Percentiles rank a stretch among this genome's conserved stretches.
These are phyloP conservation scores for Tonatia bakeri DNA, from an alignment of 2,113 vertebrate genomes.

Conservation along the genomic window DNA sequence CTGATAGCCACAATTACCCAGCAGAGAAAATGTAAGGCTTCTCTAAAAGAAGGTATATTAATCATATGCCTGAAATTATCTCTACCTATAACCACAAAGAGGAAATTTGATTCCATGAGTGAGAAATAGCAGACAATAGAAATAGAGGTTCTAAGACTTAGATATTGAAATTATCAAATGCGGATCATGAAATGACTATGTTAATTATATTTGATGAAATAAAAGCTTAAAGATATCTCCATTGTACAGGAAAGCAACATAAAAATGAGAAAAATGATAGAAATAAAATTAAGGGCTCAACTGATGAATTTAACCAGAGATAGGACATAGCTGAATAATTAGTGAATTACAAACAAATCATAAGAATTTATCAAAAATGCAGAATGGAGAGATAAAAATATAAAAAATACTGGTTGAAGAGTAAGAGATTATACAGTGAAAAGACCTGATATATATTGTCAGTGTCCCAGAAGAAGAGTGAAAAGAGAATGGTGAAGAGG, in stretches of 20 bases:
- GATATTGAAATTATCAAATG: neutral
- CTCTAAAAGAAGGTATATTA: neutral
- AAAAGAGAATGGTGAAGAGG: neutral
- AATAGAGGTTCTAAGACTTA: neutral
- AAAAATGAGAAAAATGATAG: neutral
- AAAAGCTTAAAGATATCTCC: neutral
- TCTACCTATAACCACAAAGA: neutral
- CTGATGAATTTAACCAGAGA: neutral
- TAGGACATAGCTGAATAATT: neutral
- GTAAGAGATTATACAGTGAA: neutral
- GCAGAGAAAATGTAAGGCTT: neutral
- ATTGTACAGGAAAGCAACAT: neutral
- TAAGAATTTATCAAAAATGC: neutral
- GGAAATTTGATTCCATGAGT: neutral
- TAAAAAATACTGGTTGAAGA: neutral
- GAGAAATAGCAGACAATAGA: neutral
- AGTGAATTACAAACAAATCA: neutral
- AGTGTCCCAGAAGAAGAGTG: neutral
- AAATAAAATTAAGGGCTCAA: neutral
- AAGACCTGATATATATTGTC: neutral
- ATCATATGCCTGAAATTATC: neutral
- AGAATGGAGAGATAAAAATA: neutral
- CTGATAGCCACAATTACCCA: neutral
- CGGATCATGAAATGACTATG: neutral
- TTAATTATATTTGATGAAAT: neutral